Evolutionary conservation across 2,797 vertebrate species (phyloP), one percentile per base, ranked within the genome.

Genomic region (Malurus leucopterus): DNA sequence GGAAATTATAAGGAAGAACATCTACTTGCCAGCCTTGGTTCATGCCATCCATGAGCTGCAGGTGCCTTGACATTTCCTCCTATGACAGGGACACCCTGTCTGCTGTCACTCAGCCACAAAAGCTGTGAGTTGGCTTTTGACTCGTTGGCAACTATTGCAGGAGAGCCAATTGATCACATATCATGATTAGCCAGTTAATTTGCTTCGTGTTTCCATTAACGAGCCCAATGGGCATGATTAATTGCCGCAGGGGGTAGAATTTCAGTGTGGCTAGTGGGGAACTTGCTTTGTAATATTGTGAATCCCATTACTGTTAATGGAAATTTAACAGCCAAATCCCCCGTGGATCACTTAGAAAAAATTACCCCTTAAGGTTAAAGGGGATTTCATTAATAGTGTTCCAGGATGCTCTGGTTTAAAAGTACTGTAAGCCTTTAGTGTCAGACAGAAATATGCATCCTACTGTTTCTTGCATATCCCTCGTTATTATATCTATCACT

Each of bases 291-390:
- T 86, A 90, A 89, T 61, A 67, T 0, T 84, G 84, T 76, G 92
- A 95, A 92, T 94, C 76, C 70, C 87, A 95, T 95, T 92, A 95
- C 40, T 2, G 50, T 64, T 93, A 95, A 94, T 93, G 90, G 92
- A 87, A 93, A 92, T 95, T 94, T 95, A 95, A 95, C 90, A 84
- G 92, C 71, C 68, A 94, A 93, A 91, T 91, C 77, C 92, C 92
- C 80, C 17, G 74, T 86, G 83, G 92, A 95, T 94, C 82, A 84
- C 87, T 89, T 86, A 86, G 76, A 76, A 92, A 93, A 95, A 95
- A 93, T 88, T 90, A 95, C 85, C 73, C 92, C 73, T 92, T 95
- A 84, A 93, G 90, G 93, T 95, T 94, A 94, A 89, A 89, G 93
- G 94, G 89, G 73, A 92, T 91, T 93, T 90, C 84, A 89, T 93